phyloP scores from a whole-genome alignment of 2,888 invertebrate genomes.

The Eupithecia centaureata region DNA sequence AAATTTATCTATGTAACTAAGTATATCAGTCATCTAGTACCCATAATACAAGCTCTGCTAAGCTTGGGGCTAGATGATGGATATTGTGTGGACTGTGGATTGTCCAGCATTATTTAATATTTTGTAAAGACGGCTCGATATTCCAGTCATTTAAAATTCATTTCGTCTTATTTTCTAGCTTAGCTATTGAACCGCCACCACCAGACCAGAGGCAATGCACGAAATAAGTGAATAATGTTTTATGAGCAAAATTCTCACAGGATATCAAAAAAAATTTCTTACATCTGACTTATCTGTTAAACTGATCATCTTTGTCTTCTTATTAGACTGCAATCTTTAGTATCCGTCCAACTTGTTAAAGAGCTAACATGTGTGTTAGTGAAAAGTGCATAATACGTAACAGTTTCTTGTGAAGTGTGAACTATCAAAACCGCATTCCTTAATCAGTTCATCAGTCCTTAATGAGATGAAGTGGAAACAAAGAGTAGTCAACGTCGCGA shows the following conservation, averaged over 20 bases:
- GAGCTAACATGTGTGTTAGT: background rate
- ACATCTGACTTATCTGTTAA: background rate
- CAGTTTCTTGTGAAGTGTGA: background rate
- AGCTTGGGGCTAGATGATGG: too few species aligned
- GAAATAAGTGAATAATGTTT: too few species aligned
- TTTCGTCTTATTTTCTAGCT: too few species aligned
- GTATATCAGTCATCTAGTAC: too few species aligned
- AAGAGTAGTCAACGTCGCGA: constrained; percentile 19
- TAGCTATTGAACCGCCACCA: too few species aligned
- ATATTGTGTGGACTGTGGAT: too few species aligned
- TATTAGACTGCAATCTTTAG: background rate
- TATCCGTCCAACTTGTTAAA: background rate
- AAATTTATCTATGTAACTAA: too few species aligned
- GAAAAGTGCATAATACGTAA: background rate
- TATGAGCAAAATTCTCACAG: background rate
- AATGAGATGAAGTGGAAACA: constrained; percentile 27
- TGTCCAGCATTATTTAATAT: too few species aligned
- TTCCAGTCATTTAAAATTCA: too few species aligned
- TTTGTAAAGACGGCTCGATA: too few species aligned
- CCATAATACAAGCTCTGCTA: too few species aligned
- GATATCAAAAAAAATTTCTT: background rate
- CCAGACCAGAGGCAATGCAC: too few species aligned
- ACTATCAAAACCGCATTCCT: background rate
- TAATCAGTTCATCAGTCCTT: background rate
- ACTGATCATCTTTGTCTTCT: background rate